phyloP scores from a whole-genome alignment of 2,888 invertebrate species.

The Laothoe populi region DNA sequence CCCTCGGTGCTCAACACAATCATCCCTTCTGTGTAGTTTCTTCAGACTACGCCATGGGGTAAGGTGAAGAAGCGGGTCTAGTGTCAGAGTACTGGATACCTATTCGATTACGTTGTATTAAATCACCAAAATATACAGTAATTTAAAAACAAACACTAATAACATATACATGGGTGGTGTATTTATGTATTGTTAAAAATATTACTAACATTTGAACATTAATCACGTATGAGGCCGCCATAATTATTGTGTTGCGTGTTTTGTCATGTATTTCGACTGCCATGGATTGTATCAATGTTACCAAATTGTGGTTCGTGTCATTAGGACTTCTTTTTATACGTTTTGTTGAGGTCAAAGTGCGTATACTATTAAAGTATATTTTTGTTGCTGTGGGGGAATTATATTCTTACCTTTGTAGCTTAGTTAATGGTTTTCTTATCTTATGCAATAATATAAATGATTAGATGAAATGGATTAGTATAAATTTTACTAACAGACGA shows the following conservation, averaged over 20 bases:
- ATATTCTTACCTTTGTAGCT: background rate
- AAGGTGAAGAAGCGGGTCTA: no score
- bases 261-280: slow-evolving; percentile 63
- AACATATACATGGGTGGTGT: slow-evolving; percentile 10
- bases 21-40: no score
- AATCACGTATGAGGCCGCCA: slow-evolving; percentile 61
- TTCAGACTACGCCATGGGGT: no score
- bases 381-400: background rate
- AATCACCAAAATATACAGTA: slow-evolving; percentile 10
- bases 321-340: slow-evolving; percentile 37
- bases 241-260: slow-evolving; percentile 75
- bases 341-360: slow-evolving; percentile 5
- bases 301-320: slow-evolving; percentile 58
- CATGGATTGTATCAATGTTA: slow-evolving; percentile 64
- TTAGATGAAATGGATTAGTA: no score
- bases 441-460: no score
- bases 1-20: no score
- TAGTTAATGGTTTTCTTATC: no score
- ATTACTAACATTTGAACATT: slow-evolving; percentile 36
- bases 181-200: slow-evolving; percentile 24
- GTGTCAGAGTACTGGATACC: no score
- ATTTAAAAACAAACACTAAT: slow-evolving; percentile 16
- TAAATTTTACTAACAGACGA: no score
- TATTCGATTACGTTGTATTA: background rate
- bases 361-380: background rate